A percentile compares a stretch with the other conserved stretches of the same genome.
Conservation (phyloP, 2,888 invertebrate genomes). For the Caenorhabditis panamensis region DNA sequence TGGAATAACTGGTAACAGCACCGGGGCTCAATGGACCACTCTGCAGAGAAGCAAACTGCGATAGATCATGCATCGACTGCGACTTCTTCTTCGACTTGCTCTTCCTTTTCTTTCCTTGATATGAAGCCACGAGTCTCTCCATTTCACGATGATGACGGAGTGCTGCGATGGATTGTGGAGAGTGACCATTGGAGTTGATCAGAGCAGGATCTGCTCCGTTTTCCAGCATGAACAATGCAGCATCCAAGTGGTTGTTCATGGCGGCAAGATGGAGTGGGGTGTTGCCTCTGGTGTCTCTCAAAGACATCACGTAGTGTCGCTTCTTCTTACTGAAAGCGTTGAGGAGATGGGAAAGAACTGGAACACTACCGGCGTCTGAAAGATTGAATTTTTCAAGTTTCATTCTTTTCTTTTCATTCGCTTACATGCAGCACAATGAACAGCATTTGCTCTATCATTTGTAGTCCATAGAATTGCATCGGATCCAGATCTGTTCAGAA, state of each 20-base stretch:
- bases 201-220: conserved; percentile 72
- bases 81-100: conserved; percentile 56
- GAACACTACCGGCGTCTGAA: conserved; percentile 75
- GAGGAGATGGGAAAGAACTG: conserved; percentile 70
- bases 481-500: conserved; percentile 65
- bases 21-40: conserved; percentile 55
- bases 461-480: conserved; percentile 74
- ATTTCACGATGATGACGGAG: conserved; percentile 67
- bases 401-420: no score
- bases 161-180: conserved; percentile 71
- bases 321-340: conserved; percentile 71
- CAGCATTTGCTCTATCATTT: conserved; percentile 74
- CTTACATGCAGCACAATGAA: conserved; percentile 79
- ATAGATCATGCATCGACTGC: conserved; percentile 57
- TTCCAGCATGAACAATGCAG: conserved; percentile 74
- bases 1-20: conserved; percentile 53
- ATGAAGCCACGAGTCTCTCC: conserved; percentile 62
- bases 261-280: conserved; percentile 79
- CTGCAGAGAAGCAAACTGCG: conserved; percentile 47
- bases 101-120: conserved; percentile 54
- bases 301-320: conserved; percentile 65
- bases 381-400: not conserved
- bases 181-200: conserved; percentile 70
- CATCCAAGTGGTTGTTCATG: conserved; percentile 74
- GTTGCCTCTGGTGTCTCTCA: conserved; percentile 76